phyloP scores from a whole-genome alignment of 2,797 vertebrate species.

The Tenualosa ilisha region DNA sequence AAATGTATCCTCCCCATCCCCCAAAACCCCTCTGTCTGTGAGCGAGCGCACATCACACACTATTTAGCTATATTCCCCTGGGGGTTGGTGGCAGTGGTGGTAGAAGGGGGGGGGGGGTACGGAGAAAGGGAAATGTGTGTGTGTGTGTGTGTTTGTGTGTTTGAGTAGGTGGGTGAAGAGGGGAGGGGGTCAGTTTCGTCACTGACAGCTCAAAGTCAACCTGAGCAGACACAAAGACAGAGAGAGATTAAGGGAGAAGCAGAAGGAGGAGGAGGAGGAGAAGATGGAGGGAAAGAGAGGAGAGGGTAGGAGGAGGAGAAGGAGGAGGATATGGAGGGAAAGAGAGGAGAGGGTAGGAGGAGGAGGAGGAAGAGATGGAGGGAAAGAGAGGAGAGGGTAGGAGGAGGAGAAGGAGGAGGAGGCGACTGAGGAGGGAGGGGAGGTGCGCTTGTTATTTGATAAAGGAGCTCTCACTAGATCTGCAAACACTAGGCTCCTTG shows the following conservation, averaged over 20 bases:
- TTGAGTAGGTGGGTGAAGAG: neutral
- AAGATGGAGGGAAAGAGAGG: neutral
- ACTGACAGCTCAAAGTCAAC: conserved; percentile 14
- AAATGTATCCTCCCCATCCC: neutral
- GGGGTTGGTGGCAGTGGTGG: neutral
- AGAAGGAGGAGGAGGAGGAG: neutral
- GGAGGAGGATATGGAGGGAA: neutral
- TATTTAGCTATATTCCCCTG: neutral
- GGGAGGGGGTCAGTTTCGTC: neutral
- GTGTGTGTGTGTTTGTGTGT: neutral
- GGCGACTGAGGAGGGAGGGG: neutral
- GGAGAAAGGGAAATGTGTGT: neutral
- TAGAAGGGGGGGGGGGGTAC: neutral
- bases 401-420: neutral
- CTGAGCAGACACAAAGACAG: conserved; percentile 8
- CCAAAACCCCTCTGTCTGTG: neutral
- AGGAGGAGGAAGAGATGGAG: neutral
- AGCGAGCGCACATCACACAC: neutral
- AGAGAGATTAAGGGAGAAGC: neutral
- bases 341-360: neutral
- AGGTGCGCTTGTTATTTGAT: neutral
- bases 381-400: neutral
- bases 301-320: neutral
- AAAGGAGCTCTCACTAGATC: conserved; percentile 1
- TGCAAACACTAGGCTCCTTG: neutral